phyloP scores from a whole-genome alignment of 2,888 invertebrate species.

The Neoaliturus tenellus region DNA sequence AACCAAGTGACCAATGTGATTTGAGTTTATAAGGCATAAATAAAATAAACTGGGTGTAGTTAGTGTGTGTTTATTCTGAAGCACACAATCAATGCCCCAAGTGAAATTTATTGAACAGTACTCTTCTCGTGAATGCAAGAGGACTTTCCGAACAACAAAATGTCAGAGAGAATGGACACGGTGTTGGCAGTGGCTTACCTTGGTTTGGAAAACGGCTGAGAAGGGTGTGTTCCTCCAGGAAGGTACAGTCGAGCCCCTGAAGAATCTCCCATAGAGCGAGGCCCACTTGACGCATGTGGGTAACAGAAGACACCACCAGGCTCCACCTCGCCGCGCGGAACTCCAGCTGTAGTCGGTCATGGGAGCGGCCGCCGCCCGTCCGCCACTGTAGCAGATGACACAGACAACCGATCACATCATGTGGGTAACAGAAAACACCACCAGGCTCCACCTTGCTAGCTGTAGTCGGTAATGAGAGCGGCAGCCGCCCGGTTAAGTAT shows the following conservation, averaged over 20 bases:
- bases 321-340: constrained; percentile 78
- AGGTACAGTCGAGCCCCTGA: constrained; percentile 75
- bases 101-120: no score
- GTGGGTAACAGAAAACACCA: not conserved
- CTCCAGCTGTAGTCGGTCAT: constrained; percentile 78
- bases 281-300: constrained; percentile 78
- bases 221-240: constrained; percentile 72
- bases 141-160: no score
- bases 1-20: no score
- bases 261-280: constrained; percentile 75
- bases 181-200: constrained; percentile 64
- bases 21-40: no score
- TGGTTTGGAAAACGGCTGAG: constrained; percentile 67
- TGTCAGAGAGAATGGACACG: no score
- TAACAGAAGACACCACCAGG: constrained; percentile 75
- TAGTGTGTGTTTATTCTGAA: no score
- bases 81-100: no score
- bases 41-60: no score
- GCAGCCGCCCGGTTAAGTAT: no score
- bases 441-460: not conserved
- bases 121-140: no score
- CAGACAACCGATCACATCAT: no score
- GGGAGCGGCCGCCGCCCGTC: constrained; percentile 77
- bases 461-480: not conserved
- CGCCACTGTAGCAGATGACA: constrained; percentile 77